phyloP scores from a whole-genome alignment of 2,888 invertebrate genomes.

The Tenthredo mesomela region DNA sequence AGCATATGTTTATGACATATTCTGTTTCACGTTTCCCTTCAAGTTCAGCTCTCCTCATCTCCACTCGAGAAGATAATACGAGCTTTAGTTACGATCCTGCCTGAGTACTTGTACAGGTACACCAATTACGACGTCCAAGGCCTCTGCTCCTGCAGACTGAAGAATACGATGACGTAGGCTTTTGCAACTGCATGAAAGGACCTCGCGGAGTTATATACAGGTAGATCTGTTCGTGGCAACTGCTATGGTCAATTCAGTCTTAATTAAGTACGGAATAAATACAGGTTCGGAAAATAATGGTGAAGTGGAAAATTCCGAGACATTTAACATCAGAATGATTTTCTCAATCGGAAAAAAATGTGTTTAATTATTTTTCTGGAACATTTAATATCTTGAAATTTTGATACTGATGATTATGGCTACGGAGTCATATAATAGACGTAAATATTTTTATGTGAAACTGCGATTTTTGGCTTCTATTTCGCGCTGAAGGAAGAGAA shows the following conservation, averaged over 20 bases:
- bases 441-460: background rate
- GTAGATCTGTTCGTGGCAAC: background rate
- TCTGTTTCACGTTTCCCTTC: background rate
- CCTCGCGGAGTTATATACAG: background rate
- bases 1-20: background rate
- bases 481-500: background rate
- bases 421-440: background rate
- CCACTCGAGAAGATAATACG: background rate
- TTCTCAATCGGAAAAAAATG: background rate
- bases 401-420: background rate
- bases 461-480: background rate
- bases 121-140: background rate
- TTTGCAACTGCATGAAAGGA: background rate
- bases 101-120: background rate
- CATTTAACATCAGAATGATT: background rate
- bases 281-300: background rate
- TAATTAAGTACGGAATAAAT: background rate
- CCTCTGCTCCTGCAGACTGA: background rate
- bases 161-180: background rate
- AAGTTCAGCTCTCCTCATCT: background rate
- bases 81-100: background rate
- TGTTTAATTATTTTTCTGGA: background rate
- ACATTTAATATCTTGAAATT: background rate
- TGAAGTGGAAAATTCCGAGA: background rate
- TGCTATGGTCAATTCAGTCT: background rate